Evolutionary conservation across 2,113 vertebrate species (phyloP), one percentile per base, ranked within the genome.

Genomic region (Gymnobelideus leadbeateri): DNA sequence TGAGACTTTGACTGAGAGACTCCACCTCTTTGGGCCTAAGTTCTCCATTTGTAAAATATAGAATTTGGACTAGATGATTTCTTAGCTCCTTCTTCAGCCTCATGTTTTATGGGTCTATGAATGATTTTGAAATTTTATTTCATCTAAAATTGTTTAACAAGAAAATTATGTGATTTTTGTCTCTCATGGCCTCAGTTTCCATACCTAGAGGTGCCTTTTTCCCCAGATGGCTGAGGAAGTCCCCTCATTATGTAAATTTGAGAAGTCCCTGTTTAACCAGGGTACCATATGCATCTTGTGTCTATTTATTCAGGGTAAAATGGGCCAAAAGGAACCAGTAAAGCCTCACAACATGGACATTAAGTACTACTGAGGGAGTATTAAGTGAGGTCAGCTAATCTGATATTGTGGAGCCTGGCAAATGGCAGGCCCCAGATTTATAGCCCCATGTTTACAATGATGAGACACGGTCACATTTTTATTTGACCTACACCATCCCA

Each of bases 401-500:
- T 52, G 14, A 25, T 77, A 14, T 89, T 90, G 90, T 77, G 24
- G 31, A 92, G 84, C 11, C 50, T 24, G 26, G 47, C 37, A 89
- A 84, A 89, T 0, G 77, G 94, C 54, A 91, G 53, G 91, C 47
- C 26, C 23, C n/a, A 96, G 94, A 97, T 97, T 97, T 96, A 98
- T 95, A 93, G 84, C 21, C 3, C 0, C 8, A 25, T 96, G 92
- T 97, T 97, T 94, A 91, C 95, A 96, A 77, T 55, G 57, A 95
- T 96, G 94, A 97, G 53, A 92, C 68, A 43, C 0, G 0, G n/a
- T 3, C 55, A n/a, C 51, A 52, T 96, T 53, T 98, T 94, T 94
- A 95, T 96, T 97, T 97, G 95, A 50, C 91, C 68, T 97, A 21
- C 19, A 91, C 94, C 5, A 95, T 95, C 96, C 94, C 1, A 95